Conservation (phyloP, 2,797 vertebrate species). For the Adelosebastes latens region DNA sequence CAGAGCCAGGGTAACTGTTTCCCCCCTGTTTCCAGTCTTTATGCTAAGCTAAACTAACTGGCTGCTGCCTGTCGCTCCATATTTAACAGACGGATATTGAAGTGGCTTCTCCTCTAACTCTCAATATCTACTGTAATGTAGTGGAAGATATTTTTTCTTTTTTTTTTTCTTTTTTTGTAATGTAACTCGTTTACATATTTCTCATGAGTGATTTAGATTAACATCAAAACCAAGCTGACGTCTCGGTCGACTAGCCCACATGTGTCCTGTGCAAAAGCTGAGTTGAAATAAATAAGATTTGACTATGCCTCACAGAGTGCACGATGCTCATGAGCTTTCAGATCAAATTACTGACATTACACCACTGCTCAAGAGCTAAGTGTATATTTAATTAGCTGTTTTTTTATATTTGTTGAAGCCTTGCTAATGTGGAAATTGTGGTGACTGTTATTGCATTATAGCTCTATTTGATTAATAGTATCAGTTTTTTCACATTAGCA, state of each 20-base stretch:
- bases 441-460: background rate
- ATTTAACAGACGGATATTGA: background rate
- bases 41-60: background rate
- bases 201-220: background rate
- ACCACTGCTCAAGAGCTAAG: background rate
- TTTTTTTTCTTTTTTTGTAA: background rate
- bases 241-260: background rate
- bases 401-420: background rate
- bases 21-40: background rate
- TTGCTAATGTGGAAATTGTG: background rate
- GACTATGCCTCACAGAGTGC: background rate
- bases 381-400: background rate
- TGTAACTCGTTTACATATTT: background rate
- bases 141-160: background rate
- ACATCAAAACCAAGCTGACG: background rate
- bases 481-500: background rate
- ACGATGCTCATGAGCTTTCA: background rate
- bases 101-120: background rate
- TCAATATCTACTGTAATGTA: background rate
- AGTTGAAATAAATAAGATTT: background rate
- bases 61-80: background rate
- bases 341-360: background rate
- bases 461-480: background rate
- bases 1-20: background rate
- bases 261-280: background rate